These are phyloP conservation scores for Gymnogyps californianus DNA, from an alignment of 2,113 vertebrate genomes.

Conservation along the genomic window DNA sequence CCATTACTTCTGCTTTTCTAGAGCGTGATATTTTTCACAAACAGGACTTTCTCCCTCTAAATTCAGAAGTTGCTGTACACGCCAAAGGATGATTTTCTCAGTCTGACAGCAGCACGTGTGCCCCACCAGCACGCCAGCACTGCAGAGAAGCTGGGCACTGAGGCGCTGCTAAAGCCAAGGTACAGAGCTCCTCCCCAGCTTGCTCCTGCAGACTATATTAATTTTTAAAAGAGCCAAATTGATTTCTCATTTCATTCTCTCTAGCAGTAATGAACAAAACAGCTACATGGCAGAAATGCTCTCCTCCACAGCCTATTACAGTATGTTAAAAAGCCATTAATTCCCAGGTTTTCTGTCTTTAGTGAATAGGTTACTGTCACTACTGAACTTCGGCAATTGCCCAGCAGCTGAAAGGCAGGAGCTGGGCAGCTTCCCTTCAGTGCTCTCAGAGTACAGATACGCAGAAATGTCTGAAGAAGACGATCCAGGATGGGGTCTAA, in stretches of 20 bases:
- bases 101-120: neutral
- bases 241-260: conserved; percentile 37
- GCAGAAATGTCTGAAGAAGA: neutral
- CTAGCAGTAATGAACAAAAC: conserved; percentile 6
- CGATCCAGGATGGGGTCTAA: neutral
- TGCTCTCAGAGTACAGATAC: neutral
- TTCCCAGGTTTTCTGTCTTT: neutral
- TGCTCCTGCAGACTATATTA: neutral
- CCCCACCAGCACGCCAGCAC: neutral
- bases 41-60: neutral
- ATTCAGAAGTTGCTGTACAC: neutral
- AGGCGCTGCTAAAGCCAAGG: neutral
- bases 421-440: neutral
- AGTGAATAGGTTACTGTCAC: neutral
- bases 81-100: neutral
- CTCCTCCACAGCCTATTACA: neutral
- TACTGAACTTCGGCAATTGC: neutral
- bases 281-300: neutral
- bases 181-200: neutral
- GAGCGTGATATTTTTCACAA: neutral
- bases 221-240: conserved; percentile 20
- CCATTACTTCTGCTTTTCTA: neutral
- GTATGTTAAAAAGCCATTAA: conserved; percentile 32
- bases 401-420: neutral
- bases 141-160: neutral